Evolutionary conservation across 2,797 vertebrate species (phyloP), one percentile per base, ranked within the genome.

Genomic region (Mallotus villosus): DNA sequence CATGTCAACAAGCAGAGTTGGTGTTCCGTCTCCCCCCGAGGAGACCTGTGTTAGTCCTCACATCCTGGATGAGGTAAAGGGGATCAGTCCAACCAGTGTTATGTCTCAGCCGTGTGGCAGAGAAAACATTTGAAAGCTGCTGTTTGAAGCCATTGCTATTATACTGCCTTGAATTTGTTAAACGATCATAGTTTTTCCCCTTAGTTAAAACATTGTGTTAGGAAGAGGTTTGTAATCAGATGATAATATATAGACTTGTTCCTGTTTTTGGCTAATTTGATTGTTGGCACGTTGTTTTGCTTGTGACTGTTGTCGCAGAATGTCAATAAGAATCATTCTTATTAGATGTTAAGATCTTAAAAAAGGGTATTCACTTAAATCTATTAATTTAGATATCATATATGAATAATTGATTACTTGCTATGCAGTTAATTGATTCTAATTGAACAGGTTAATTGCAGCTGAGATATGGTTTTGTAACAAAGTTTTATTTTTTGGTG

Each of bases 151-250:
- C 75, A 78, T 73, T 4, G 55, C 63, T 5, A 12, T 3, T 27
- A 69, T 14, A 68, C 74, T 76, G 78, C 79, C 79, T 81, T 81
- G 41, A 51, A 49, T 65, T 25, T 66, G 41, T 21, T 16, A 66
- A 49, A 66, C 21, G 3, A 49, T 49, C 37, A 24, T 16, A 22
- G 7, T 2, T 46, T 12, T 66, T 22, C 17, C 22, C 22, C 22
- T 41, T 12, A n/a, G 63, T 49, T 49, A 5, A 66, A 24, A 11
- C 6, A 4, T 34, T 19, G 3, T 3, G 25, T 27, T 63, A 11
- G 29, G 9, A 8, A 3, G 25, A 17, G 27, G 1, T 34, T 14
- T 63, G 3, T 9, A 2, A 21, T 60, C 11, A 12, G 21, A 24
- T 60, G 0, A 37, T 63, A 7, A 51, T 7, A 63, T 73, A 76